Percentiles rank a stretch among this genome's conserved stretches.
Conservation (phyloP, 2,797 vertebrate genomes). For the Caiman crocodilus region DNA sequence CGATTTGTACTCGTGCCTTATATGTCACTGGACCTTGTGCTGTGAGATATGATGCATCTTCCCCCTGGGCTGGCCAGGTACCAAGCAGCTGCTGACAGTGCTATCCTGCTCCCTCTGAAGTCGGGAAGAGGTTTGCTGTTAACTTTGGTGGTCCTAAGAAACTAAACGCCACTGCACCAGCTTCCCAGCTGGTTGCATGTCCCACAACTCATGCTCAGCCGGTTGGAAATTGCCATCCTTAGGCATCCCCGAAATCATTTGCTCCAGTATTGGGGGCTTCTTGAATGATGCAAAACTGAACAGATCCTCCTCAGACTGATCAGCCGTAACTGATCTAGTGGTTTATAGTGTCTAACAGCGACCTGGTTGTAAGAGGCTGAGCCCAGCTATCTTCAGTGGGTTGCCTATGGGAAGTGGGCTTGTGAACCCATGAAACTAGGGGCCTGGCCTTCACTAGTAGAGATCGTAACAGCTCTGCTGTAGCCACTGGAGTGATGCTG, state of each 20-base stretch:
- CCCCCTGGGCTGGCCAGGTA: not conserved
- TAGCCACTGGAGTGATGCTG: not conserved
- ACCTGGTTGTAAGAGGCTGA: conserved; percentile 1
- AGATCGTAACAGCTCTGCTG: not conserved
- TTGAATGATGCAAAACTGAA: too few species aligned
- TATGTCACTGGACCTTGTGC: not conserved
- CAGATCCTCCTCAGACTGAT: not conserved
- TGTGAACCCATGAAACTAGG: not conserved
- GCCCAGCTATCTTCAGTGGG: not conserved
- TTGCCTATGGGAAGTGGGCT: not conserved
- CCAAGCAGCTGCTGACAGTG: not conserved
- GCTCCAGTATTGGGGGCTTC: not conserved
- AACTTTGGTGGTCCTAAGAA: not conserved
- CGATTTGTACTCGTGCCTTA: conserved; percentile 45
- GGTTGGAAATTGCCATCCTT: not conserved
- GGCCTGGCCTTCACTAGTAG: not conserved
- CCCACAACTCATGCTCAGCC: not conserved
- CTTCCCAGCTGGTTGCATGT: not conserved
- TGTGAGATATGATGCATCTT: not conserved
- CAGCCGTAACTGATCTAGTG: fast-evolving
- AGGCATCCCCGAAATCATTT: not conserved
- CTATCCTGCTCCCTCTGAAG: not conserved
- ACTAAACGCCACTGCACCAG: not conserved
- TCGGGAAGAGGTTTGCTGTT: not conserved
- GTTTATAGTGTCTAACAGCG: not conserved